These are phyloP conservation scores for Eupithecia subfuscata DNA, from an alignment of 2,888 invertebrate species.

Conservation along the genomic window DNA sequence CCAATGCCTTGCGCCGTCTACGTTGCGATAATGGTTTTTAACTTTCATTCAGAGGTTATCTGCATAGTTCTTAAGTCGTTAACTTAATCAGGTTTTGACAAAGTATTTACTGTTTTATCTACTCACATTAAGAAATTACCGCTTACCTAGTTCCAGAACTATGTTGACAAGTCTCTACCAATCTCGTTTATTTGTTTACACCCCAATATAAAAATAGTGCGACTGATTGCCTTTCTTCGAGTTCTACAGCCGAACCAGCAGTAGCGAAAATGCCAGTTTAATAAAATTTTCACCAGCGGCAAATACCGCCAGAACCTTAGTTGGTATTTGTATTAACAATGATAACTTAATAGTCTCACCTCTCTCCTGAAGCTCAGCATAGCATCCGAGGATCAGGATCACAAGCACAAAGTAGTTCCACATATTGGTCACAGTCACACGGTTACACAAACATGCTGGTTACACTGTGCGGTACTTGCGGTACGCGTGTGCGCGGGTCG, in stretches of 20 bases:
- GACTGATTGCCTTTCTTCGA: not conserved
- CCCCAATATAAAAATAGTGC: not conserved
- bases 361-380: conserved; percentile 74
- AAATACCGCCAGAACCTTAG: not conserved
- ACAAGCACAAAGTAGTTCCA: conserved; percentile 58
- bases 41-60: conserved; percentile 24
- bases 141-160: not conserved
- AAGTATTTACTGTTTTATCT: not conserved
- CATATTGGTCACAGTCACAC: conserved; percentile 68
- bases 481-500: conserved; percentile 63
- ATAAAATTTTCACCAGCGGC: not conserved
- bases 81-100: conserved; percentile 1
- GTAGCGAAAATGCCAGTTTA: not conserved
- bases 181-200: not conserved
- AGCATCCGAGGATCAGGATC: conserved; percentile 50
- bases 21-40: conserved; percentile 10
- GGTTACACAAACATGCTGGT: conserved; percentile 34
- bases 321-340: not conserved
- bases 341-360: conserved; percentile 52
- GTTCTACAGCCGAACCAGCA: not conserved
- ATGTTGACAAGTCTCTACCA: not conserved
- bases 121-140: not conserved
- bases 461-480: not conserved
- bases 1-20: not conserved
- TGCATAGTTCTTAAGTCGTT: conserved; percentile 19